phyloP scores from a whole-genome alignment of 2,113 vertebrate genomes.

The Saccopteryx leptura region DNA sequence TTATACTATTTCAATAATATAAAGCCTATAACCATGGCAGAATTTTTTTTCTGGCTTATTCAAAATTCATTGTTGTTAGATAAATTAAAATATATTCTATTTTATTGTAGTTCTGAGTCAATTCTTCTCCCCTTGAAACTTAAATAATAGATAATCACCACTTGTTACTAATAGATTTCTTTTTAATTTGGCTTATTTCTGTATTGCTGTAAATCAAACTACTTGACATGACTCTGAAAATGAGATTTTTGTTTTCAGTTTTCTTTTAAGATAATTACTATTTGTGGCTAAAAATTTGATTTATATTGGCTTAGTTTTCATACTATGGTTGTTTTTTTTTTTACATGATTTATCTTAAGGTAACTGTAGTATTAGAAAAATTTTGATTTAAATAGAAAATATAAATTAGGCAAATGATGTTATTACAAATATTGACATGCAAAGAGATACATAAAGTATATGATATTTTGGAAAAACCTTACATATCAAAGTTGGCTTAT shows the following conservation, averaged over 20 bases:
- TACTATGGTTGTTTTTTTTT: not conserved
- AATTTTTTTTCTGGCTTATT: not conserved
- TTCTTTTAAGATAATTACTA: not conserved
- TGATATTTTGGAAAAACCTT: not conserved
- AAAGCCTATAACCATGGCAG: not conserved
- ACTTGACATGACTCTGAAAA: constrained; percentile 34
- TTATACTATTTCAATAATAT: constrained; percentile 27
- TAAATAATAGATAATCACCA: constrained; percentile 71
- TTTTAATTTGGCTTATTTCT: constrained; percentile 69
- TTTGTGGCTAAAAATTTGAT: not conserved
- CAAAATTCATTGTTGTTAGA: constrained; percentile 68
- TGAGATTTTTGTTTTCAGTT: not conserved
- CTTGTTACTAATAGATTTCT: constrained; percentile 74
- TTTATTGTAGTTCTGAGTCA: constrained; percentile 66
- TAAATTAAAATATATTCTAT: constrained; percentile 70
- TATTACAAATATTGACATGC: not conserved
- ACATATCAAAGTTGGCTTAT: not conserved
- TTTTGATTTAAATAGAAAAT: constrained; percentile 33
- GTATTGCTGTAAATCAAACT: constrained; percentile 37
- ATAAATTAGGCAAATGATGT: not conserved
- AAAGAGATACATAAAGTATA: not conserved
- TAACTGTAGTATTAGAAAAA: constrained; percentile 11
- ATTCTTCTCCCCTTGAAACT: constrained; percentile 51
- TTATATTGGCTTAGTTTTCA: not conserved
- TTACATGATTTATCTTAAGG: not conserved